phyloP scores from a whole-genome alignment of 1,140 invertebrate genomes.

The Spodoptera litura region DNA sequence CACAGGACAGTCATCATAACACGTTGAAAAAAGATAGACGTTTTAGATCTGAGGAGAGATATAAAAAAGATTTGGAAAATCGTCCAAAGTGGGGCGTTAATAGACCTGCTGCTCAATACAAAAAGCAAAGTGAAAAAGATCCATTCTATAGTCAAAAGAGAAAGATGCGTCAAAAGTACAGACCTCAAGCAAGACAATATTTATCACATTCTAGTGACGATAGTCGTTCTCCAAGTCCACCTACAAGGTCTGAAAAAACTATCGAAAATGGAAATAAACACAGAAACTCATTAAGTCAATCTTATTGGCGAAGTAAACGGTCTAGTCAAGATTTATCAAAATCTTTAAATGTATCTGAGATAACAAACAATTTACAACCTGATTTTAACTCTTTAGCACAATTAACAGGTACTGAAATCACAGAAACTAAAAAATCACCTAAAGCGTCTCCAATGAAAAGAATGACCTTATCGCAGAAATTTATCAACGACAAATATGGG shows the following conservation, averaged over 20 bases:
- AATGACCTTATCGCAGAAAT: conserved; percentile 84
- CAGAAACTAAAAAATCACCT: conserved; percentile 73
- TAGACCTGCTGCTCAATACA: conserved; percentile 89
- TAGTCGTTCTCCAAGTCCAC: conserved; percentile 86
- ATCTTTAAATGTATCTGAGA: conserved; percentile 63
- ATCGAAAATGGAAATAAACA: conserved; percentile 65
- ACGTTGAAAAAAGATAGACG: conserved; percentile 84
- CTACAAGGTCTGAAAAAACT: conserved; percentile 70
- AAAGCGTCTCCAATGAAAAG: conserved; percentile 72
- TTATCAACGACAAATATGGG: conserved; percentile 86
- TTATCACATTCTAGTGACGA: conserved; percentile 87
- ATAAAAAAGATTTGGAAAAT: conserved; percentile 86
- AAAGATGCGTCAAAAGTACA: conserved; percentile 87
- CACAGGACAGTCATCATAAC: conserved; percentile 77
- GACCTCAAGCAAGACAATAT: conserved; percentile 83
- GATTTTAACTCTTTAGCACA: conserved; percentile 74
- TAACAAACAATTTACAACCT: conserved; percentile 62
- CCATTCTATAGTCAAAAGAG: conserved; percentile 90
- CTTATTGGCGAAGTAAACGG: conserved; percentile 82
- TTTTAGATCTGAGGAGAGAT: conserved; percentile 84
- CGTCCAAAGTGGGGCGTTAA: conserved; percentile 90
- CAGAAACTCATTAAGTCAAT: conserved; percentile 81
- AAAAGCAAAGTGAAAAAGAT: conserved; percentile 92
- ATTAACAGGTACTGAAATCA: conserved; percentile 67
- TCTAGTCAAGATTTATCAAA: conserved; percentile 72